These are phyloP conservation scores for Bicyclus anynana DNA, from an alignment of 1,140 invertebrate species.

Conservation along the genomic window DNA sequence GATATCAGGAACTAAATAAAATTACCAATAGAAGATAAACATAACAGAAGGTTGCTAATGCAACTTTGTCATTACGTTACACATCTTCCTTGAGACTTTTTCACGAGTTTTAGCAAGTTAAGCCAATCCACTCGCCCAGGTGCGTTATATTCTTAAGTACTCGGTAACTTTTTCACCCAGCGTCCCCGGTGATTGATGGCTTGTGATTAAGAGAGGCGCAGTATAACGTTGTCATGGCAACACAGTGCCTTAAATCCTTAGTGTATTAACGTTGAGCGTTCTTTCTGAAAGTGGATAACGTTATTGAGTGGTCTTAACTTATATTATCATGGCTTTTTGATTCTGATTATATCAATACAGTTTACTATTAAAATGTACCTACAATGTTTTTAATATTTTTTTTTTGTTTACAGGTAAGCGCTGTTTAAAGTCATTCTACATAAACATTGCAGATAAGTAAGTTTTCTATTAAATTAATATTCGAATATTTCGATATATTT, in stretches of 20 bases:
- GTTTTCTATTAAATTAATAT: too few species aligned
- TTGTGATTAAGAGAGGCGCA: neutral
- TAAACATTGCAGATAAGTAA: too few species aligned
- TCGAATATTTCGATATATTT: too few species aligned
- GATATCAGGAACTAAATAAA: too few species aligned
- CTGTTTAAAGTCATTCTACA: too few species aligned
- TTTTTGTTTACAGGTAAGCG: too few species aligned
- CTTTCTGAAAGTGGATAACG: neutral
- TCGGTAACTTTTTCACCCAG: slow-evolving; percentile 6
- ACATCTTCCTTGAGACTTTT: neutral
- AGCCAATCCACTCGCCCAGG: neutral
- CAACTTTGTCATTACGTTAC: neutral
- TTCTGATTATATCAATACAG: too few species aligned
- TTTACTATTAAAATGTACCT: too few species aligned
- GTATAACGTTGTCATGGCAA: slow-evolving; percentile 1
- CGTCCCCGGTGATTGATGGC: slow-evolving; percentile 4
- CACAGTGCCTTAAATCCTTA: neutral
- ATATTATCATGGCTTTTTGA: too few species aligned
- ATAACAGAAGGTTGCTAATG: too few species aligned
- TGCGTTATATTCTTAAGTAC: slow-evolving; percentile 9
- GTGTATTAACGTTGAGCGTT: neutral
- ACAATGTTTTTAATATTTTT: too few species aligned
- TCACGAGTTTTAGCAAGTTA: slow-evolving; percentile 1
- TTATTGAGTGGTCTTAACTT: neutral
- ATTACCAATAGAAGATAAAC: too few species aligned